These are phyloP conservation scores for Perccottus glenii DNA, from an alignment of 2,113 vertebrate genomes.

Conservation along the genomic window DNA sequence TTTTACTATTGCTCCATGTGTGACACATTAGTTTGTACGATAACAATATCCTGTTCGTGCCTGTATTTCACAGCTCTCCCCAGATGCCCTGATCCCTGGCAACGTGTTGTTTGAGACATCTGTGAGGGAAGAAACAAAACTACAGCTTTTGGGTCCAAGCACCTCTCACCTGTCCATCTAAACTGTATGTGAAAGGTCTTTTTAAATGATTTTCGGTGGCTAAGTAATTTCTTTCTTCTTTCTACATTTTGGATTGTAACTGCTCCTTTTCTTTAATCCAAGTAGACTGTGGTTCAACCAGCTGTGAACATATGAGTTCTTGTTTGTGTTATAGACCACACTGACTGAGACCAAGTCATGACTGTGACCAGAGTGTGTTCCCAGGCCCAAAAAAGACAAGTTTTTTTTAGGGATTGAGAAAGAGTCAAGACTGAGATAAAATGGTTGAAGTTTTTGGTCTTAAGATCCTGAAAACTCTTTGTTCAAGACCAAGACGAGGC, in stretches of 20 bases:
- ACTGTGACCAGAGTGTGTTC: not conserved
- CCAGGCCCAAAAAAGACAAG: not conserved
- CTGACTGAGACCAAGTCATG: not conserved
- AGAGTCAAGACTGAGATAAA: not conserved
- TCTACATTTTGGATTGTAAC: not conserved
- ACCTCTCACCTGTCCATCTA: conserved; percentile 14
- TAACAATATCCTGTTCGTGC: conserved; percentile 12
- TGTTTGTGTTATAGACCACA: conserved; percentile 1
- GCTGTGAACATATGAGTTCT: conserved; percentile 9
- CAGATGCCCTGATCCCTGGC: conserved; percentile 19
- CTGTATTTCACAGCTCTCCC: conserved; percentile 15
- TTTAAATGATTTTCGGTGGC: not conserved
- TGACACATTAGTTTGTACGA: not conserved
- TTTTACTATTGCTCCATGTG: not conserved
- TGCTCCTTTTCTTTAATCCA: conserved; percentile 8
- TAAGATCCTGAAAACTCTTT: no score
- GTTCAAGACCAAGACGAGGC: no score
- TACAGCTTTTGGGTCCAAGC: conserved; percentile 29
- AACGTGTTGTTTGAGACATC: conserved; percentile 49
- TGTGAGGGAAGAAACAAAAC: conserved; percentile 27
- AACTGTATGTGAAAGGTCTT: not conserved
- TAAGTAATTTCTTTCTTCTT: not conserved
- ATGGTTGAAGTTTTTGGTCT: no score
- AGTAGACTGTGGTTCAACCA: not conserved
- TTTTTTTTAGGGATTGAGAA: not conserved